Evolutionary conservation across 1,140 invertebrate genomes (phyloP).

Genomic region (Eubasilissa regina): DNA sequence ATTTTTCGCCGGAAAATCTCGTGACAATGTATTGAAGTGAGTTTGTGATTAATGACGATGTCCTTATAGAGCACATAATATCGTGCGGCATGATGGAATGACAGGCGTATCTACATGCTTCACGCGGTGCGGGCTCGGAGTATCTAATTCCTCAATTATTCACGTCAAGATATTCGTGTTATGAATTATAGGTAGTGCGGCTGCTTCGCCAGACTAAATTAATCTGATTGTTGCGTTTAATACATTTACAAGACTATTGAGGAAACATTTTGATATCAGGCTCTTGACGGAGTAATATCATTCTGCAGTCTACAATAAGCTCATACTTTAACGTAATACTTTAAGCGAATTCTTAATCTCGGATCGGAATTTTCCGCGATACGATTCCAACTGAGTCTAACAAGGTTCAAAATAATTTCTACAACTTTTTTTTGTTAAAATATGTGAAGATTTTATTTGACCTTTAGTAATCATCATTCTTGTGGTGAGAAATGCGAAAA

Average conservation of each 20-base stretch:
- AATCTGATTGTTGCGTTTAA: slow-evolving; percentile 29
- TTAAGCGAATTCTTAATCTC: no score
- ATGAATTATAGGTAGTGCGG: slow-evolving; percentile 33
- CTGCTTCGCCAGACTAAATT: slow-evolving; percentile 1
- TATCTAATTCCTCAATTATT: slow-evolving; percentile 38
- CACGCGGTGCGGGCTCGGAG: slow-evolving; percentile 8
- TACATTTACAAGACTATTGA: not conserved
- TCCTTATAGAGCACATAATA: slow-evolving; percentile 7
- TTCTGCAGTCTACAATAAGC: not conserved
- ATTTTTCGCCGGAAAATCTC: not conserved
- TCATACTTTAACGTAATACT: not conserved
- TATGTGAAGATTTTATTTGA: no score
- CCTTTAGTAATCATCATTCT: no score
- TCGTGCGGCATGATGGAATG: not conserved
- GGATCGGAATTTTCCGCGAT: no score
- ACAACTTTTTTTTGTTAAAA: no score
- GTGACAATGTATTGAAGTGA: not conserved
- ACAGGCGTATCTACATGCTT: not conserved
- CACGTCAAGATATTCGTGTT: slow-evolving; percentile 30
- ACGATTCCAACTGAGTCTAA: no score
- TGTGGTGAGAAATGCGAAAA: no score
- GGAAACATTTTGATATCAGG: slow-evolving; percentile 4
- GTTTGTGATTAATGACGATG: slow-evolving; percentile 6
- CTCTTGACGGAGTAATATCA: not conserved
- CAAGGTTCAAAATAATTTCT: no score